Evolutionary conservation across 1,140 invertebrate species (phyloP), one percentile per base, ranked within the genome.

Genomic region (Drosophila jambulina): DNA sequence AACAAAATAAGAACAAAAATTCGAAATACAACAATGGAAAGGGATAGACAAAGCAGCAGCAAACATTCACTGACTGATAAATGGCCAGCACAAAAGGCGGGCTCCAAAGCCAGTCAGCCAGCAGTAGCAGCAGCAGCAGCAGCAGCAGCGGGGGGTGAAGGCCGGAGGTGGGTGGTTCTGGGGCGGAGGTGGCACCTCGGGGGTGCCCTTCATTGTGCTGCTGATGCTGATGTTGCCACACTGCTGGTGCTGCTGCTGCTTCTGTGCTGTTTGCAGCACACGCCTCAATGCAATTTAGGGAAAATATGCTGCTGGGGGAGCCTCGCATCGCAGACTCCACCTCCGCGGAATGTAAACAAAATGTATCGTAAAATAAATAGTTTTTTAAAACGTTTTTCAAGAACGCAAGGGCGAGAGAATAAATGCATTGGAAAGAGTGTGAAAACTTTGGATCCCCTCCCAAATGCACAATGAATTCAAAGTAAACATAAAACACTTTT

Each of bases 331-430:
- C 29, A 36, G 51, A 23, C 43, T 58, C 27, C 53, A 40, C 42
- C 69, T 58, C 40, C 49, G 34, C 25, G 32, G 40, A 80, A 77
- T 74, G 77, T 74, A 80, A 80, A 83, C 77, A 80, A 71, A 78
- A 77, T 83, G 76, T 80, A 80, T 83, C 77, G 77, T 83, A 87
- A 83, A 87, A 87, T 83, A 83, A 87, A 88, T 83, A 87, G 84
- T 83, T 80, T 87, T 83, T 48, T 67, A 83, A 83, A 68, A 62
- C 68, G 65, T 80, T 80, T 56, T 36, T 40, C 62, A 19, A 59
- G 61, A 54, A 34, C 49, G 29, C 42, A 23, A 63, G 67, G 64
- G 48, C n/a, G 27, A 27, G 40, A 56, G 48, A 49, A 67, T 38
- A 27, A 25, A 34, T 51, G 59, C 53, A 12, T 56, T 25, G 21